Conservation (phyloP, 2,888 invertebrate species). For the Galeopsomyia nigrocyanea region DNA sequence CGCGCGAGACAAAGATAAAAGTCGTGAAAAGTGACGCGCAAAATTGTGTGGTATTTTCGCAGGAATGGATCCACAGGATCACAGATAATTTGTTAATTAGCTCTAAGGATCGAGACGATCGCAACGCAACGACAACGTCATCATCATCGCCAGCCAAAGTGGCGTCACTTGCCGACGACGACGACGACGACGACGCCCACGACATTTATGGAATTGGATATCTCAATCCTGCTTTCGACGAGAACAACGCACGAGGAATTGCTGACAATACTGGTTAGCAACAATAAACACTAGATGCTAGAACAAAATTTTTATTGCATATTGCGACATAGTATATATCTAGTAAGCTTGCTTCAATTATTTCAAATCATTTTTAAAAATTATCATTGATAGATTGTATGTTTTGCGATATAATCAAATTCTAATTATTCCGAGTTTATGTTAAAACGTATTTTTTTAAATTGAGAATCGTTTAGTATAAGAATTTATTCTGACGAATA, state of each 20-base stretch:
- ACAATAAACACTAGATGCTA: neutral
- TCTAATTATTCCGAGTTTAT: too few relatives aligned
- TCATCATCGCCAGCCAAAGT: slow-evolving; percentile 43
- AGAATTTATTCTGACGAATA: too few relatives aligned
- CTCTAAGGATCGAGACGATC: slow-evolving; percentile 66
- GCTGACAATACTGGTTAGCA: slow-evolving; percentile 29
- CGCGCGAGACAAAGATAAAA: slow-evolving; percentile 7
- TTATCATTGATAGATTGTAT: too few relatives aligned
- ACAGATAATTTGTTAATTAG: slow-evolving; percentile 64
- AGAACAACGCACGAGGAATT: slow-evolving; percentile 48
- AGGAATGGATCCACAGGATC: slow-evolving; percentile 67
- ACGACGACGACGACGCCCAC: slow-evolving; percentile 54
- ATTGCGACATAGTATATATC: too few relatives aligned
- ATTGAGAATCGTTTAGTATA: too few relatives aligned
- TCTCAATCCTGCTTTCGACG: slow-evolving; percentile 65
- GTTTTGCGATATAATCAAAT: too few relatives aligned
- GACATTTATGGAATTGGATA: slow-evolving; percentile 62
- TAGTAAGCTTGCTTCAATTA: too few relatives aligned
- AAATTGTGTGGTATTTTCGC: slow-evolving; percentile 61
- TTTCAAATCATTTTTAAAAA: too few relatives aligned
- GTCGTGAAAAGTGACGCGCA: slow-evolving; percentile 46
- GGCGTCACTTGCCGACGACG: slow-evolving; percentile 38
- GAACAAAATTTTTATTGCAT: too few relatives aligned
- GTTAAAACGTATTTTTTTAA: too few relatives aligned
- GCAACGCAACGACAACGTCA: slow-evolving; percentile 35